phyloP scores from a whole-genome alignment of 2,888 invertebrate genomes.

The Nephrocerus scutellatus region DNA sequence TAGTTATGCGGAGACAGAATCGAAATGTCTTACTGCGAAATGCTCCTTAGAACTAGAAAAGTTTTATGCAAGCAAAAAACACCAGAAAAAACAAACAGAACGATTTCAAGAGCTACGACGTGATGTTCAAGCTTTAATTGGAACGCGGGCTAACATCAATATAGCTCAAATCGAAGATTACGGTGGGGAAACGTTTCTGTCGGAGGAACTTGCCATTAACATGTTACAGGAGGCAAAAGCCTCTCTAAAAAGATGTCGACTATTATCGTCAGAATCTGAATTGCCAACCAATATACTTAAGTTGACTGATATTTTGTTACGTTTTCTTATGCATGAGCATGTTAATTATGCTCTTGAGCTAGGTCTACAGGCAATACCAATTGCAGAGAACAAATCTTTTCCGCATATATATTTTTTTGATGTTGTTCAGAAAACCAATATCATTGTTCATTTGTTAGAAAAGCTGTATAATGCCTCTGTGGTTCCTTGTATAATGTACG shows the following conservation, averaged over 20 bases:
- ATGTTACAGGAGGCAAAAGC: conserved; percentile 84
- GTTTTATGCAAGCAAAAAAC: conserved; percentile 89
- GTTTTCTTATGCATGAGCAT: conserved; percentile 82
- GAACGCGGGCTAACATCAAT: conserved; percentile 84
- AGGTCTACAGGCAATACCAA: conserved; percentile 81
- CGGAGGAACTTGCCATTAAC: conserved; percentile 87
- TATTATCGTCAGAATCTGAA: conserved; percentile 73
- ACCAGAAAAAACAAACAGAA: conserved; percentile 89
- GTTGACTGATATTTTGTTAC: conserved; percentile 76
- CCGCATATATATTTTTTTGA: conserved; percentile 91
- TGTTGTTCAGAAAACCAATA: conserved; percentile 86
- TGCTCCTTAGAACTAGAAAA: conserved; percentile 67
- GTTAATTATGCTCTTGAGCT: conserved; percentile 95
- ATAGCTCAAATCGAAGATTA: conserved; percentile 93
- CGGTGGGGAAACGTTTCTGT: conserved; percentile 94
- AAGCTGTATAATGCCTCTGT: conserved; percentile 88
- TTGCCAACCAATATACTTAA: conserved; percentile 68
- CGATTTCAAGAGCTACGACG: conserved; percentile 87
- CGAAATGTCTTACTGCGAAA: conserved; percentile 69
- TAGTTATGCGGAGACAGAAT: conserved; percentile 72
- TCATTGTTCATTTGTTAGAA: conserved; percentile 86
- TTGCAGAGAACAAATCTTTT: conserved; percentile 80
- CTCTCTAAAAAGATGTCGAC: conserved; percentile 80
- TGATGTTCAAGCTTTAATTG: conserved; percentile 89
- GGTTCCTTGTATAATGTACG: conserved; percentile 78